Base-by-base conservation (phyloP, 1,140 invertebrate species). In the Brachystomella parvula region DNA sequence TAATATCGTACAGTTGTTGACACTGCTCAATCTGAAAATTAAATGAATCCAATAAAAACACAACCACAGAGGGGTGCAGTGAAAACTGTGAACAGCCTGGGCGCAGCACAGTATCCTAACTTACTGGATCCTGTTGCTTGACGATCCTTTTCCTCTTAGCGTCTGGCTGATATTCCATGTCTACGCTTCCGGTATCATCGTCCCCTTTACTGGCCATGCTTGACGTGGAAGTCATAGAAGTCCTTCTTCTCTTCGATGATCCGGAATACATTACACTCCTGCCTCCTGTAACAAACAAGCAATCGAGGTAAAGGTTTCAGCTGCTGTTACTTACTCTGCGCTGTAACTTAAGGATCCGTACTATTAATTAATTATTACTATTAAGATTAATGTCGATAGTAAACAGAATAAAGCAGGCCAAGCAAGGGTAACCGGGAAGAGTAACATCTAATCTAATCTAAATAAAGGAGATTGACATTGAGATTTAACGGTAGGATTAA, bases 1-100 rank as follows among this genome's bases (percentile, higher is more conserved):
- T 86, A 9, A 87, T 87, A 74, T 98, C 94, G 81, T 94, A 96
- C 30, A 96, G 77, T 76, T 94, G 91, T 78, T 96, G 92, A 75
- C 91, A 92, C 67, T 92, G 81, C 78, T 95, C 92, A 73, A 84
- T 83, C 85, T 89, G 76, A 19, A 79, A 80, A 66, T 74, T 63
- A 74, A 65, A 61, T 71, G 66, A 73, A 44, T 53, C 47, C 61
- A 65, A 56, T 59, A 6, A 67, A 12, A 53, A 33, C 24, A 65
- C 31, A 58, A 56, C 2, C 56, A 21, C 6, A 60, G 28, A 33
- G 19, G 29, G 12, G 21, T 32, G 39, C 24, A 28, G 26, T 6
- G 26, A 56, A 12, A 28, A 56, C 9, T 12, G 9, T 28, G 19
- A 21, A 9, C 26, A 0, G 19, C 21, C 57, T 29, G 12, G 32